phyloP scores from a whole-genome alignment of 2,113 vertebrate species.

The Perca flavescens region DNA sequence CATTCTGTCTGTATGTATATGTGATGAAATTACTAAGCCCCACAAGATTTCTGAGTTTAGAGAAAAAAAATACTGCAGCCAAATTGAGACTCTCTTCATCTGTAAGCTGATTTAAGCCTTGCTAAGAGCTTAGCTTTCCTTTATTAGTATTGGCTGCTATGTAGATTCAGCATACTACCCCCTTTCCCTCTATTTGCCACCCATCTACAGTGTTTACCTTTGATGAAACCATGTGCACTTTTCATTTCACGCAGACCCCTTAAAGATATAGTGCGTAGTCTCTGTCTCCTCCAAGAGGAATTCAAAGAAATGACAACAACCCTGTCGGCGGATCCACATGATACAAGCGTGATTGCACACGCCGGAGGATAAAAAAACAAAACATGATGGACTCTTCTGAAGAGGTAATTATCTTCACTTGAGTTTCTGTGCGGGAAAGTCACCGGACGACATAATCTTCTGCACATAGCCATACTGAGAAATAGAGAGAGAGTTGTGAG shows the following conservation, averaged over 20 bases:
- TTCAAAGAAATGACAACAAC: too few relatives aligned
- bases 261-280: too few relatives aligned
- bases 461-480: too few relatives aligned
- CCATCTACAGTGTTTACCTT: constrained; percentile 47
- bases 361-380: too few relatives aligned
- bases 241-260: constrained; percentile 41
- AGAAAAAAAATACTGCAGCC: constrained; percentile 50
- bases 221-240: constrained; percentile 36
- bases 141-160: constrained; percentile 71
- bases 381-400: too few relatives aligned
- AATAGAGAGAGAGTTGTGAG: too few relatives aligned
- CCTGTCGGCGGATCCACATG: too few relatives aligned
- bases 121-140: constrained; percentile 70
- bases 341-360: too few relatives aligned
- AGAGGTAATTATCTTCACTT: too few relatives aligned
- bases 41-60: constrained; percentile 67
- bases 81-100: constrained; percentile 72
- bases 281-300: too few relatives aligned
- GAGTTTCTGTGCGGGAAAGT: too few relatives aligned
- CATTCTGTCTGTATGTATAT: constrained; percentile 64
- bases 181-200: constrained; percentile 35
- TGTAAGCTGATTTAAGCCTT: constrained; percentile 75
- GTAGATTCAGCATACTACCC: constrained; percentile 52
- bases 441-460: too few relatives aligned
- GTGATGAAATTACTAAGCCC: constrained; percentile 66